Evolutionary conservation across 2,888 invertebrate species (phyloP), one percentile per base, ranked within the genome.

Genomic region (Nemapogon koenigi): DNA sequence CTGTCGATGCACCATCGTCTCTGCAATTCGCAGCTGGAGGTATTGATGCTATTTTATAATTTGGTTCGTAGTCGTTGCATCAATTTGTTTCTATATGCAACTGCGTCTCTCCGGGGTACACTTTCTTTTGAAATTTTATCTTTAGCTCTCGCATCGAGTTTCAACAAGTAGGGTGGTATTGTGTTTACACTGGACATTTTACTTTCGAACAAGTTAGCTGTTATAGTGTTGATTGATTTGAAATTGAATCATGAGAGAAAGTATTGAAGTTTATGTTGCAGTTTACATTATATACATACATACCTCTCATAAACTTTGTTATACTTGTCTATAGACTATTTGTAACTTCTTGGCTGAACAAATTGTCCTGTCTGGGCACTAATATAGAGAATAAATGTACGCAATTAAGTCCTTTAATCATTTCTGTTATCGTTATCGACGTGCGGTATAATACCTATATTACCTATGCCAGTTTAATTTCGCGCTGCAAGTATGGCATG

Each of bases 111-210:
- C 27, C n/a, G n/a, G n/a, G n/a, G n/a, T n/a, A 46, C 46, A 67
- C 62, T 72, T 72, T 72, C 67, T 62, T 68, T 65, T 65, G 72
- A 62, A 69, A 75, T 58, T 47, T 50, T 53, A 72, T 68, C 55
- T 51, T 55, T 53, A 52, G 49, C 47, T 52, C 49, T 55, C 53
- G 54, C 16, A 28, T 28, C 13, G 28, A 16, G 11, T 33, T 33
- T 3, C 13, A 33, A 19, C 18, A 33, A 33, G 19, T 33, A 19
- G 10, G 22, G 6, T 22, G n/a, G 33, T 14, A 3, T 33, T 33
- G 33, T 33, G 13, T 33, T 33, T 19, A 33, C 33, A 19, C 18
- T 11, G n/a, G 13, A 31, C 10, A 17, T 33, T 33, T 33, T 33
- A 33, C 33, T 59, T 59, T 31, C 36, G 29, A 25, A 35, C 16